Conservation (phyloP, 2,888 invertebrate genomes). For the Onchidella celtica region DNA sequence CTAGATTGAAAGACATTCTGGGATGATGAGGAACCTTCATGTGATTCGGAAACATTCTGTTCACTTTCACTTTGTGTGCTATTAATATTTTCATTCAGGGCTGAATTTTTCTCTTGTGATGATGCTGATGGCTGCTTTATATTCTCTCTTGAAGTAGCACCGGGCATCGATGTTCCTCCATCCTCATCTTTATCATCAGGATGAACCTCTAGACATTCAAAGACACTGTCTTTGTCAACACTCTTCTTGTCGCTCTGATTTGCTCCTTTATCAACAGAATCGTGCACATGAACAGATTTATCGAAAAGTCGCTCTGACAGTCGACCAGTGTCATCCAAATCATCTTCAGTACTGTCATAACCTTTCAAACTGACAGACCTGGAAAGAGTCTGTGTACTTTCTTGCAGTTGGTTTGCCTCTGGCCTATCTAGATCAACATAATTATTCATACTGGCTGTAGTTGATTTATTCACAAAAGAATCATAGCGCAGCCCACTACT, state of each 20-base stretch:
- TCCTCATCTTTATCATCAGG: not conserved
- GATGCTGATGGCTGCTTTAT: too few species aligned
- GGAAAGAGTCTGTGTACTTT: not conserved
- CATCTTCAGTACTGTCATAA: slow-evolving; percentile 30
- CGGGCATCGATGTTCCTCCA: not conserved
- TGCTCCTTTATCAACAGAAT: not conserved
- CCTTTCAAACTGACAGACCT: slow-evolving; percentile 27
- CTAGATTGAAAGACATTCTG: too few species aligned
- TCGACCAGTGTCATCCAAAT: not conserved
- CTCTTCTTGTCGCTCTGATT: not conserved
- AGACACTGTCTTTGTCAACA: not conserved
- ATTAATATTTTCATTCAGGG: too few species aligned
- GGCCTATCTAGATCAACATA: slow-evolving; percentile 64
- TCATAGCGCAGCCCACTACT: slow-evolving; percentile 34
- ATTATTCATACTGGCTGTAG: slow-evolving; percentile 69
- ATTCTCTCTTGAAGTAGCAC: too few species aligned
- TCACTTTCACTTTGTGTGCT: too few species aligned
- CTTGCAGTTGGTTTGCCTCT: slow-evolving; percentile 52
- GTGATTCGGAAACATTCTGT: too few species aligned
- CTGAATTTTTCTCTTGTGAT: too few species aligned
- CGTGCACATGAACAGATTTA: not conserved
- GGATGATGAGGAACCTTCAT: too few species aligned
- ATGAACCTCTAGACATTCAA: slow-evolving; percentile 11
- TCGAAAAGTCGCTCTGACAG: not conserved
- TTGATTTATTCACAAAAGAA: slow-evolving; percentile 52